A percentile compares a stretch with the other conserved stretches of the same genome.
Conservation (phyloP, 2,888 invertebrate species). For the Stegophylla sp. region DNA sequence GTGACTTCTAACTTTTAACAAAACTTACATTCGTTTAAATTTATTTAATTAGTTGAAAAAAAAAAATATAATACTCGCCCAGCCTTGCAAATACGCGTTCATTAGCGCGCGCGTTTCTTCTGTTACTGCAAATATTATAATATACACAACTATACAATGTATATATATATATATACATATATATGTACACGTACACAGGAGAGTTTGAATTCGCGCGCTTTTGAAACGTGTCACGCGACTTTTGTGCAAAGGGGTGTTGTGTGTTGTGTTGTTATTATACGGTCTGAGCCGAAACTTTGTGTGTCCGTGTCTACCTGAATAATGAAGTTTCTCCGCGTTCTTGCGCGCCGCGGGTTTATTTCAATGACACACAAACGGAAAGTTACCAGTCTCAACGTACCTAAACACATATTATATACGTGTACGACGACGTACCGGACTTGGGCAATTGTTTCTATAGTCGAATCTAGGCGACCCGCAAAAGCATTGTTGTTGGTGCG, state of each 20-base stretch:
- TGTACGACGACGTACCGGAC: no score
- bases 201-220: slow-evolving; percentile 6
- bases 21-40: no score
- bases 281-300: slow-evolving; percentile 10
- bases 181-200: no score
- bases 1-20: no score
- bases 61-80: no score
- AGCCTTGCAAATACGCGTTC: no score
- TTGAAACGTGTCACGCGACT: slow-evolving; percentile 1
- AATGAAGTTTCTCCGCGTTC: slow-evolving; percentile 14
- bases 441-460: background rate
- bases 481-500: slow-evolving; percentile 1
- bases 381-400: background rate
- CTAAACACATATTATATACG: no score
- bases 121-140: background rate
- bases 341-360: background rate
- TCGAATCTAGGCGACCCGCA: background rate
- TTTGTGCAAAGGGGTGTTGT: background rate
- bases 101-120: slow-evolving; percentile 28
- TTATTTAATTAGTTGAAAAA: no score
- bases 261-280: background rate
- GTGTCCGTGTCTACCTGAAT: background rate
- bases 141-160: background rate
- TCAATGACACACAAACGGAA: background rate
- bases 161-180: no score